Percentiles rank a stretch among this genome's conserved stretches.
phyloP scores from a whole-genome alignment of 2,888 invertebrate genomes.

The Bimastos eiseni region DNA sequence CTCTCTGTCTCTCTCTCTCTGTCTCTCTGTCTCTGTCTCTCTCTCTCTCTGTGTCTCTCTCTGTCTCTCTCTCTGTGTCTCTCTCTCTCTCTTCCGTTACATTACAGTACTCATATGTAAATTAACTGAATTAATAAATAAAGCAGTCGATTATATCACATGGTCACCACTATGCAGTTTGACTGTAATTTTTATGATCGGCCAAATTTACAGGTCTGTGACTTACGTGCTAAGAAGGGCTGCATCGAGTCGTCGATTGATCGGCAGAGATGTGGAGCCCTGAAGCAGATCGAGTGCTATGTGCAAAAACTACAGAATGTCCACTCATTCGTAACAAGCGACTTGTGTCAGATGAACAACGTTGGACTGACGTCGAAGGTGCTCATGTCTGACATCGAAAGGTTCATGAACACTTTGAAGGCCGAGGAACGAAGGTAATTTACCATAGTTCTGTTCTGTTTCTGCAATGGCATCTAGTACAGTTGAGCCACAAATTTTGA shows the following conservation, averaged over 20 bases:
- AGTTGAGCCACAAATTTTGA: background rate
- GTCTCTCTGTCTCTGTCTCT: too few relatives aligned
- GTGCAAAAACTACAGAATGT: conserved; percentile 19
- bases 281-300: conserved; percentile 1
- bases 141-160: too few relatives aligned
- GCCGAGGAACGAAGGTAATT: conserved; percentile 1
- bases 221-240: background rate
- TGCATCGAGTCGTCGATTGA: conserved; percentile 20
- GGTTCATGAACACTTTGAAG: background rate
- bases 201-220: background rate
- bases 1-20: too few relatives aligned
- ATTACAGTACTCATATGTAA: background rate
- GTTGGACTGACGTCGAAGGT: background rate
- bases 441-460: background rate
- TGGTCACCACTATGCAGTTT: background rate
- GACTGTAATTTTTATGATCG: too few relatives aligned
- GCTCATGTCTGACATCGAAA: conserved; percentile 6
- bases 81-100: too few relatives aligned
- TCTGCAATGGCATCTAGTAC: background rate
- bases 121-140: background rate
- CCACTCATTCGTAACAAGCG: background rate
- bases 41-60: too few relatives aligned
- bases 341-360: conserved; percentile 1
- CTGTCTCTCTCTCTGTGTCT: too few relatives aligned
- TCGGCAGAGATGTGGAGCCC: conserved; percentile 1